Percentiles rank a stretch among this genome's conserved stretches.
These are phyloP conservation scores for Mamestra brassicae DNA, from an alignment of 2,888 invertebrate species.

Conservation along the genomic window DNA sequence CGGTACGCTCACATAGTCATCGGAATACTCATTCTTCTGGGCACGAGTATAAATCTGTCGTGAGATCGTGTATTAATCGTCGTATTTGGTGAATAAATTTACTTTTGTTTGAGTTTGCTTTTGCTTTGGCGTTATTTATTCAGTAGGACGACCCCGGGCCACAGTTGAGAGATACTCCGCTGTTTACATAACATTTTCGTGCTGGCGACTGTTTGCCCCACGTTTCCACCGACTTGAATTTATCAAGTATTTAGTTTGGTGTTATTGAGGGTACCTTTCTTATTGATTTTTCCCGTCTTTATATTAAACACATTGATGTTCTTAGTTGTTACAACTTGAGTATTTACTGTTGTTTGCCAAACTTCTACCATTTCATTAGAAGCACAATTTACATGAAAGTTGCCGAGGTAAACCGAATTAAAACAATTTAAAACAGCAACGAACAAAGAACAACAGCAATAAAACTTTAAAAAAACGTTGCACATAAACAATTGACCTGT, in stretches of 20 bases:
- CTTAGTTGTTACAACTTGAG: constrained; percentile 33
- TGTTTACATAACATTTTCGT: constrained; percentile 89
- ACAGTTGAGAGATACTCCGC: constrained; percentile 81
- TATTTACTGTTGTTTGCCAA: constrained; percentile 26
- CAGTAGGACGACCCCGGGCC: constrained; percentile 86
- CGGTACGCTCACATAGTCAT: constrained; percentile 21
- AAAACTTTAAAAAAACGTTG: constrained; percentile 45
- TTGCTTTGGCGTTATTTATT: constrained; percentile 87
- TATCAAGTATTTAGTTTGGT: constrained; percentile 75
- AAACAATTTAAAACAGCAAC: constrained; percentile 27
- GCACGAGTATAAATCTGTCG: constrained; percentile 84
- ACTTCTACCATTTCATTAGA: constrained; percentile 14
- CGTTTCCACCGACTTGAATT: constrained; percentile 81
- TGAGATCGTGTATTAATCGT: constrained; percentile 89
- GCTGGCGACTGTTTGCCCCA: constrained; percentile 71
- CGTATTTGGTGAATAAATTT: constrained; percentile 90
- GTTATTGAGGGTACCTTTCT: constrained; percentile 56
- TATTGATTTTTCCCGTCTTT: constrained; percentile 53
- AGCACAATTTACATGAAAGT: constrained; percentile 23
- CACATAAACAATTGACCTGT: constrained; percentile 38
- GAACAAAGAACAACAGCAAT: constrained; percentile 40
- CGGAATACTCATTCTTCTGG: constrained; percentile 54
- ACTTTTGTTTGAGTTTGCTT: constrained; percentile 90
- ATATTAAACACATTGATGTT: constrained; percentile 27
- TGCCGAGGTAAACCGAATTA: constrained; percentile 8